Conservation (phyloP, 2,888 invertebrate species). For the Phasia obesa region DNA sequence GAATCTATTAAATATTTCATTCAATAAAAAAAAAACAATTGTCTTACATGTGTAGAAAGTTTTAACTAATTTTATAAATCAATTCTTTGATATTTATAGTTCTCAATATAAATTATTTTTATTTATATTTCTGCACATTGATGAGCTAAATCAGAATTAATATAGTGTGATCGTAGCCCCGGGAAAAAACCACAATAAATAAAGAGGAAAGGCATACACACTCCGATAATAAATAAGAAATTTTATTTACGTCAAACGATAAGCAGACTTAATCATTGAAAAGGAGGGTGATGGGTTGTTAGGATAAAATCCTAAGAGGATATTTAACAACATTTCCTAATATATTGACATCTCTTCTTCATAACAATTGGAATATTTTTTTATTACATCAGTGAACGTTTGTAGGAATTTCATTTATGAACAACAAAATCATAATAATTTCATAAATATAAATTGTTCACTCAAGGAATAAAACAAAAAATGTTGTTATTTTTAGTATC, state of each 20-base stretch:
- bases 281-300: no score
- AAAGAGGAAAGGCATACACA: background rate
- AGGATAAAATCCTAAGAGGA: no score
- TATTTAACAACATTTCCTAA: background rate
- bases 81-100: no score
- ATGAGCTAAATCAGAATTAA: conserved; percentile 28
- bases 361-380: background rate
- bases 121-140: conserved; percentile 24
- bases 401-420: conserved; percentile 10
- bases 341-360: background rate
- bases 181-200: background rate
- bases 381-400: background rate
- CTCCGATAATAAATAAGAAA: conserved; percentile 18
- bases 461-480: conserved; percentile 22
- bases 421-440: conserved; percentile 27
- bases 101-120: conserved; percentile 9
- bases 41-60: no score
- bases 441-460: conserved; percentile 53
- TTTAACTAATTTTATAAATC: no score
- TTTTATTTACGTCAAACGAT: background rate
- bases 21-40: no score
- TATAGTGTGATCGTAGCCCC: conserved; percentile 17
- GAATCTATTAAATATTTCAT: no score
- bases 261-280: background rate
- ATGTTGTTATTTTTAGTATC: background rate